Evolutionary conservation across 2,888 invertebrate genomes (phyloP).

Genomic region (Epinotia bilunana): DNA sequence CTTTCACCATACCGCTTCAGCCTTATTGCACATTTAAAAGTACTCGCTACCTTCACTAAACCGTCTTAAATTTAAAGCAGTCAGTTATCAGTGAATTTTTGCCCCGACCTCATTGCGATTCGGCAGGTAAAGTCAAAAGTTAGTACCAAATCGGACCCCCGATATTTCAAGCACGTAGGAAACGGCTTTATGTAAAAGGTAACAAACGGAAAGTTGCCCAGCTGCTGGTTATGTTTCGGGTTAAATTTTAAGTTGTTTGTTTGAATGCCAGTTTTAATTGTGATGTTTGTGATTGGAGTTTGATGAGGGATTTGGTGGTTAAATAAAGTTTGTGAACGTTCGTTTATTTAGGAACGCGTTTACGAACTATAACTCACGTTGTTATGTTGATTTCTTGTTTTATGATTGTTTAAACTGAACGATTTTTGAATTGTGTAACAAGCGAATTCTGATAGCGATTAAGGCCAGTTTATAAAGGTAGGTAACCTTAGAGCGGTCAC

Average conservation of each 20-base stretch:
- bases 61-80: constrained; percentile 26
- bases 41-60: background rate
- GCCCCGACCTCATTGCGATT: constrained; percentile 63
- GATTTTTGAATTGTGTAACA: too few relatives aligned
- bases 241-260: constrained; percentile 22
- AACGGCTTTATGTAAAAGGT: constrained; percentile 60
- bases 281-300: constrained; percentile 24
- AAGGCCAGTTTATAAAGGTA: too few relatives aligned
- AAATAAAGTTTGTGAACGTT: background rate
- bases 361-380: too few relatives aligned
- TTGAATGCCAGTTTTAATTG: constrained; percentile 26
- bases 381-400: too few relatives aligned
- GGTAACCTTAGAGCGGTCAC: too few relatives aligned
- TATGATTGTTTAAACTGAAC: too few relatives aligned
- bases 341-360: background rate
- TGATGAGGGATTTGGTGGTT: constrained; percentile 3
- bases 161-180: constrained; percentile 68
- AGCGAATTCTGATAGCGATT: too few relatives aligned
- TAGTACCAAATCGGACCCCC: constrained; percentile 61
- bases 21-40: background rate
- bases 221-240: constrained; percentile 35
- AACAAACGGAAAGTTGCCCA: constrained; percentile 43
- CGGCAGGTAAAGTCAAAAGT: constrained; percentile 71
- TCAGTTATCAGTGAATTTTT: constrained; percentile 43
- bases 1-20: background rate